Evolutionary conservation across 37 sponge, comb jelly and placozoan species (phyloP), one percentile per base, ranked within the genome.

Genomic region (Amphimedon queenslandica): DNA sequence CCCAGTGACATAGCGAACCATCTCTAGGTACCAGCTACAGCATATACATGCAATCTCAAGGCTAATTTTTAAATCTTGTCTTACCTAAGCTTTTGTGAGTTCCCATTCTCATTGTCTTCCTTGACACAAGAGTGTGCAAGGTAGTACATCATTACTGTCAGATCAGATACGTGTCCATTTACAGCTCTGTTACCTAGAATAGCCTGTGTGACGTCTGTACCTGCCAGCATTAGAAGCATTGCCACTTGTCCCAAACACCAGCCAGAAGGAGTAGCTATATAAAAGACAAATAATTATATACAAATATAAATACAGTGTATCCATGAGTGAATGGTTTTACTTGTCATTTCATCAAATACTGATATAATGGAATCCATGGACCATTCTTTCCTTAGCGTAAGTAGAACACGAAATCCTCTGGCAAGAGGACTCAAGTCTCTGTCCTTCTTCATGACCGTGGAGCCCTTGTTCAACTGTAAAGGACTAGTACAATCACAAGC

Each of bases 231-330:
- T 58, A 84, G 42, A 3, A 84, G 67, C 39, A 57, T 63, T 0
- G 84, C 84, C 37, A 84, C 84, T 24, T 84, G 77, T 67, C 77
- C 84, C 41, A 84, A 41, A 72, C 84, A 84, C 84, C 84, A 84
- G 10, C 66, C 66, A 71, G 57, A 75, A 24, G 84, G 84, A 36
- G 66, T 77, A 35, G 42, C 78, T 77, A 56, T 27, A 18, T 18
- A 13, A 18, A 47, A 47, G 13, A 47, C 13, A 47, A 47, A 8
- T 18, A 13, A 47, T 18, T 18, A 47, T 47, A 13, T 47, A 47
- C 13, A 63, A 30, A 20, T 13, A 55, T 3, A 57, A 72, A 30
- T 31, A 71, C 27, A 1, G 28, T 25, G 57, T 25, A 25, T 21
- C 63, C 27, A 13, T 39, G 33, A 31, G 8, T 35, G 29, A 31